Evolutionary conservation across 1,140 invertebrate genomes (phyloP), one percentile per base, ranked within the genome.

Genomic region (Antheraea mylitta): DNA sequence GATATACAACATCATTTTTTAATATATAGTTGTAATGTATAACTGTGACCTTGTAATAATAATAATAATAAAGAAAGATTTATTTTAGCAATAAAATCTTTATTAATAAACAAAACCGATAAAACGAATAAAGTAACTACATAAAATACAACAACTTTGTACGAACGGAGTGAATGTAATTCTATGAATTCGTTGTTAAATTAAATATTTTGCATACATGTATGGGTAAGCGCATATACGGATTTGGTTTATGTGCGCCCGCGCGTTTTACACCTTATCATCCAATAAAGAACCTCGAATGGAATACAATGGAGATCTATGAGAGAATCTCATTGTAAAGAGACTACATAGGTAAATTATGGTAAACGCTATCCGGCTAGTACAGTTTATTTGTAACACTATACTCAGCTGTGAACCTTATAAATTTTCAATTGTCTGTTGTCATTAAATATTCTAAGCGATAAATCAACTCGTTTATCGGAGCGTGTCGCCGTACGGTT

Each of bases 401-500:
- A 64, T 70, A 72, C 79, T 85, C 83, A 85, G 81, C 81, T 75
- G 75, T 80, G 77, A 66, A 78, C 75, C 85, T 81, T 87, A 87
- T 89, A 90, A 85, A 89, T 89, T 88, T 85, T 82, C 87, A 87
- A 91, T 90, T 89, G 87, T 89, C 80, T 86, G 80, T 83, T 89
- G 86, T 90, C 81, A 87, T 89, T 90, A 86, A 86, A 90, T 90
- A 92, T 89, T 87, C 86, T 74, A 69, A 71, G 83, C 78, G 73
- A 91, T 91, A 91, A 91, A 91, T 91, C 88, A 89, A 88, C 74
- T 79, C 71, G 45, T 78, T 87, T 89, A 90, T 90, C 89, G 77
- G 79, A 69, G 76, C 79, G 79, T 77, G 80, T 82, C 73, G 86
- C 77, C 71, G 78, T 81, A 81, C 79, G 70, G 82, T 85, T 81